A percentile compares a stretch with the other conserved stretches of the same genome.
These are phyloP conservation scores for Aphodius sticticus DNA, from an alignment of 2,888 invertebrate genomes.

Conservation along the genomic window DNA sequence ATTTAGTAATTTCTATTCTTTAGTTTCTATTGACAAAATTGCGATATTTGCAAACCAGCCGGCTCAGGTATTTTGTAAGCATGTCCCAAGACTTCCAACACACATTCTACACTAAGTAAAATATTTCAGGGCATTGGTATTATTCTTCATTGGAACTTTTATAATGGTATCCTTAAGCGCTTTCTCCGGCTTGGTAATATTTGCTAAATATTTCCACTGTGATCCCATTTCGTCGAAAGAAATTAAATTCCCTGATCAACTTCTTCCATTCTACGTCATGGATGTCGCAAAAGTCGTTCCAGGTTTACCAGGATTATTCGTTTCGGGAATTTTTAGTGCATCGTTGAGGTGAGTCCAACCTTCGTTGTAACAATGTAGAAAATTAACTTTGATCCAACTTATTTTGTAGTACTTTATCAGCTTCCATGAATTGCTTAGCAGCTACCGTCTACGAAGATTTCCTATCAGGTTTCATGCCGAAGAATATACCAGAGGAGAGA, in stretches of 20 bases:
- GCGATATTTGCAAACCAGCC: too few relatives aligned
- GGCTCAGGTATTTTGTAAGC: too few relatives aligned
- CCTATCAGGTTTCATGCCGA: conserved; percentile 63
- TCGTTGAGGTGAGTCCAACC: conserved; percentile 61
- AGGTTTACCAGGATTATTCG: conserved; percentile 77
- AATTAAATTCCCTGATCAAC: conserved; percentile 65
- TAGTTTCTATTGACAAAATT: too few relatives aligned
- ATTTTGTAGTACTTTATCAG: conserved; percentile 68
- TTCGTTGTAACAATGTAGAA: background rate
- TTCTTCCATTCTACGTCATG: conserved; percentile 76
- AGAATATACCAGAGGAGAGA: conserved; percentile 60
- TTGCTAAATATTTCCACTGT: conserved; percentile 70
- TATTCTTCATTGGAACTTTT: conserved; percentile 38
- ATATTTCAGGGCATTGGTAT: conserved; percentile 33
- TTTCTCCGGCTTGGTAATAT: conserved; percentile 68
- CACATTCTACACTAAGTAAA: too few relatives aligned
- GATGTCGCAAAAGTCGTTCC: conserved; percentile 71
- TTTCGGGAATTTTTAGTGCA: conserved; percentile 78
- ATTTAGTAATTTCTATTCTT: too few relatives aligned
- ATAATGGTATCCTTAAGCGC: conserved; percentile 59
- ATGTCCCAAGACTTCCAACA: too few relatives aligned
- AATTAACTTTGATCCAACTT: background rate
- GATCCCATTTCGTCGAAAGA: conserved; percentile 69
- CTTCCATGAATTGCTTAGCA: conserved; percentile 68
- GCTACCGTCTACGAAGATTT: conserved; percentile 73